These are phyloP conservation scores for Lophotriccus pileatus DNA, from an alignment of 2,797 vertebrate genomes.

Conservation along the genomic window DNA sequence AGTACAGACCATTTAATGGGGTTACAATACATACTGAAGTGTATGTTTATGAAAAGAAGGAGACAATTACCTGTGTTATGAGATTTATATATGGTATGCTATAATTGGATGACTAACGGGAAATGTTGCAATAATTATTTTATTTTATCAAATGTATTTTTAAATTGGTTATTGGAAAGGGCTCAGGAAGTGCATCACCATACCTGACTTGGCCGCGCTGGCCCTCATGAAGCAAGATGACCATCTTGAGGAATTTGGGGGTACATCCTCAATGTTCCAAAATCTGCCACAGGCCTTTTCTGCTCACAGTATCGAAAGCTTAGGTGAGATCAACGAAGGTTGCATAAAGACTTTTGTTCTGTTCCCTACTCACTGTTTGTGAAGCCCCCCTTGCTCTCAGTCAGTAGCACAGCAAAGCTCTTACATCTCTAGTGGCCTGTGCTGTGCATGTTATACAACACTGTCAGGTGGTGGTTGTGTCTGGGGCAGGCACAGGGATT, in stretches of 20 bases:
- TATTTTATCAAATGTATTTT: neutral
- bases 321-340: no score
- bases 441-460: rapidly evolving
- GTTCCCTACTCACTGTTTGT: neutral
- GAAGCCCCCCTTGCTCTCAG: neutral
- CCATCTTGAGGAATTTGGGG: no score
- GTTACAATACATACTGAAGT: neutral
- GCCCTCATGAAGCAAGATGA: no score
- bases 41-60: neutral
- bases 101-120: neutral
- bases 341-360: no score
- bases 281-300: no score
- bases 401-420: neutral
- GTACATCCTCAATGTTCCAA: no score
- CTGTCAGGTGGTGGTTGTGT: neutral
- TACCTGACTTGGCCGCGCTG: no score
- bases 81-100: neutral
- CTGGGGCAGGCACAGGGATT: neutral
- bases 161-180: neutral
- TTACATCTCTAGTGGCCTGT: neutral
- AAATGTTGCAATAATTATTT: neutral
- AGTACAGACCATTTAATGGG: neutral
- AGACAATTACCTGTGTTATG: neutral
- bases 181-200: no score
- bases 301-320: no score